Base-by-base conservation (phyloP, 2,113 vertebrate species). In the Hypocryptadius cinnamomeus region DNA sequence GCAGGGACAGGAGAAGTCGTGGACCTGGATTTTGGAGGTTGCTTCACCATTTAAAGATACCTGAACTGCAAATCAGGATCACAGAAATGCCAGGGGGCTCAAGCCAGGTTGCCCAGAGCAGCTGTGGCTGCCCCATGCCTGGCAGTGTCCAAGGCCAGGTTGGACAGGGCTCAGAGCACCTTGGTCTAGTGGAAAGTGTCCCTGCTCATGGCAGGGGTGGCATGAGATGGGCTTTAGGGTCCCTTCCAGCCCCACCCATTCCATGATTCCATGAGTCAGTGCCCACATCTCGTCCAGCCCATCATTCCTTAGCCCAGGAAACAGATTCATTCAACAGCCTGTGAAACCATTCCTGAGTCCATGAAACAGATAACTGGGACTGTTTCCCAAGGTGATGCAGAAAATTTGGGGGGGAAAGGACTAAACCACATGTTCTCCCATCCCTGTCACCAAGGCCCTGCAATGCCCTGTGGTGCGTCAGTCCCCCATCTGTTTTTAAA, bases 141-240 rank as follows among this genome's bases (percentile, higher is more conserved):
- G 63, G 37, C 0, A 82, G 47, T 48, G 70, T 0, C 30, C 79
- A 13, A 31, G 61, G 53, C 53, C 30, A 35, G 54, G 78, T 0
- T 74, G 53, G 61, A 22, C 1, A 0, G 45, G 24, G 9, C 33
- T 30, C 1, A 4, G 61, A 60, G 53, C 15, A 19, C 0, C 24
- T 4, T 31, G 70, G 45, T n/a, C 15, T 0, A 9, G 61, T 5
- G 45, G 11, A 2, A 74, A 13, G 33, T 20, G 47, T 22, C 53
- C 14, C 60, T 76, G 54, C 13, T 24, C 61, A 19, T 3, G 50
- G 57, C 22, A 33, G 44, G 42, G 16, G 2, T 25, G 53, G 45
- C 0, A 12, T 1, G 3, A 2, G n/a, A 22, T 15, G 63, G 2
- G 10, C 6, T 83, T 10, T 31, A 23, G 54, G 30, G 21, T 20